These are phyloP conservation scores for Lepidocyrtinus sp. DNA, from an alignment of 2,888 invertebrate genomes.

Conservation along the genomic window DNA sequence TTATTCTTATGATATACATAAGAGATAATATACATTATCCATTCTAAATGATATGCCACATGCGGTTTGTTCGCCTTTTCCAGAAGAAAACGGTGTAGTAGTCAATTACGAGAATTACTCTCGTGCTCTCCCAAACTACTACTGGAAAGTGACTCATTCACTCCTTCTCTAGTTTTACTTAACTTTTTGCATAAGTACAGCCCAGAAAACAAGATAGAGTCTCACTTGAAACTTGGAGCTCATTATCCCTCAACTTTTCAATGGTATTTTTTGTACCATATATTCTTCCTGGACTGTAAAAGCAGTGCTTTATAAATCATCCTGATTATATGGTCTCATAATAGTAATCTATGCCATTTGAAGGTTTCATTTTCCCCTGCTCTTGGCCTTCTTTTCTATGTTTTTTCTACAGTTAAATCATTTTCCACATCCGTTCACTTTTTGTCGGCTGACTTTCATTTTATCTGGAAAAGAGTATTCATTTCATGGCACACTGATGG, in stretches of 20 bases:
- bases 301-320: background rate
- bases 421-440: background rate
- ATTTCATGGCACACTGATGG: background rate
- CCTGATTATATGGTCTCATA: background rate
- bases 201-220: background rate
- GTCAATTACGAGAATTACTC: constrained; percentile 47
- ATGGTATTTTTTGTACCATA: background rate
- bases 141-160: constrained; percentile 16
- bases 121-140: background rate
- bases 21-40: constrained; percentile 6
- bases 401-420: background rate
- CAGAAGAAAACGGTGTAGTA: background rate
- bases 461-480: background rate
- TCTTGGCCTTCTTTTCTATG: background rate
- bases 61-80: constrained; percentile 23
- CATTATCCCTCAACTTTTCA: background rate
- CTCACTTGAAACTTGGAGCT: background rate
- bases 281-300: background rate
- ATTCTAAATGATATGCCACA: constrained; percentile 3
- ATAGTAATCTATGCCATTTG: background rate
- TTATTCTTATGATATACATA: background rate
- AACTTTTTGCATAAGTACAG: background rate
- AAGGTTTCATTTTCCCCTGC: background rate
- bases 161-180: background rate
- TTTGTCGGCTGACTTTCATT: background rate